Evolutionary conservation across 1,140 invertebrate species (phyloP).

Genomic region (Lanistes nyassanus): DNA sequence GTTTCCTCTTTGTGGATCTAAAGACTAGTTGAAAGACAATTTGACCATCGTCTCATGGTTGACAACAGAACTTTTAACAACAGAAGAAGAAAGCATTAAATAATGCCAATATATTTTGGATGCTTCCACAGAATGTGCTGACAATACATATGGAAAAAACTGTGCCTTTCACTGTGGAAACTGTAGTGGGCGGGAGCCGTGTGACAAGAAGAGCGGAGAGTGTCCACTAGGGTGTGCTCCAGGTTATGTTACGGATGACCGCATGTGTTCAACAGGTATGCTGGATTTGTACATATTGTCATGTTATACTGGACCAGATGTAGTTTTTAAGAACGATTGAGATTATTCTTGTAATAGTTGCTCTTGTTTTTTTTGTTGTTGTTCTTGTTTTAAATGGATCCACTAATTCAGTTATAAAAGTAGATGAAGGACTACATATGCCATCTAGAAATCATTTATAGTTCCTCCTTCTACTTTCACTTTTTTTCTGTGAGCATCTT

Average conservation of each 20-base stretch:
- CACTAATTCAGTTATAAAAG: too few relatives aligned
- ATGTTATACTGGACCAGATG: background rate
- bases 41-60: too few relatives aligned
- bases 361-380: background rate
- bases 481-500: too few relatives aligned
- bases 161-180: slow-evolving; percentile 34
- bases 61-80: too few relatives aligned
- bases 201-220: slow-evolving; percentile 30
- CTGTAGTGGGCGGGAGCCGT: slow-evolving; percentile 23
- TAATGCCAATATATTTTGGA: too few relatives aligned
- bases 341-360: background rate
- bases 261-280: slow-evolving; percentile 32
- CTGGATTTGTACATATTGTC: background rate
- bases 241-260: slow-evolving; percentile 24
- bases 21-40: too few relatives aligned
- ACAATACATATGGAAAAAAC: slow-evolving; percentile 34
- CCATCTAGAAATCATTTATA: too few relatives aligned
- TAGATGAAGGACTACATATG: too few relatives aligned
- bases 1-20: too few relatives aligned
- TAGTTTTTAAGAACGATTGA: background rate
- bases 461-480: too few relatives aligned
- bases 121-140: slow-evolving; percentile 26
- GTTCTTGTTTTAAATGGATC: too few relatives aligned
- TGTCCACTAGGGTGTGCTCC: slow-evolving; percentile 32
- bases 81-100: too few relatives aligned